These are phyloP conservation scores for Camponotus fellah DNA, from an alignment of 2,888 invertebrate species.

Conservation along the genomic window DNA sequence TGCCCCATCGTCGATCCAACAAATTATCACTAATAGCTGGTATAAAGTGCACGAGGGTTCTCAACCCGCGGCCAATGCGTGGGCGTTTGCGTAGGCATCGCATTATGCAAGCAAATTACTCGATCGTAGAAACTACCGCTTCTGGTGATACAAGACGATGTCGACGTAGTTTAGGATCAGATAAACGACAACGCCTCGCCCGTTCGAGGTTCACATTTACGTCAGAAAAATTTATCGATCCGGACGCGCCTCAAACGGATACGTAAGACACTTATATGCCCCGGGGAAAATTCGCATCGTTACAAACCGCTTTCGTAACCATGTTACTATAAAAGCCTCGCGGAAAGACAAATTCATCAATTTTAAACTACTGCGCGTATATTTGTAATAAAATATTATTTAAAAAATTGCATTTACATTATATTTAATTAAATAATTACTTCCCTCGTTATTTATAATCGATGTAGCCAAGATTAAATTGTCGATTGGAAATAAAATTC, in stretches of 20 bases:
- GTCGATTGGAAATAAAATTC: not conserved
- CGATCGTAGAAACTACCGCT: slow-evolving; percentile 75
- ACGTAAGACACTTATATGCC: slow-evolving; percentile 15
- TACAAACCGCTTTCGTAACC: slow-evolving; percentile 9
- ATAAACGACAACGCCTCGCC: slow-evolving; percentile 58
- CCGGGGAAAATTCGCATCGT: slow-evolving; percentile 30
- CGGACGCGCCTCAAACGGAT: slow-evolving; percentile 29
- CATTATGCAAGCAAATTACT: slow-evolving; percentile 76
- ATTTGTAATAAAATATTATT: not conserved
- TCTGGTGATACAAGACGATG: slow-evolving; percentile 69
- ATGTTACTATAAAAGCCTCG: not conserved
- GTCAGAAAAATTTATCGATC: slow-evolving; percentile 50
- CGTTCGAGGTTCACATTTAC: slow-evolving; percentile 21
- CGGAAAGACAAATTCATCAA: not conserved
- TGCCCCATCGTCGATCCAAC: slow-evolving; percentile 62
- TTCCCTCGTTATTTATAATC: not conserved
- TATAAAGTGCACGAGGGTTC: slow-evolving; percentile 70
- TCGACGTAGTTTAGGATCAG: slow-evolving; percentile 62
- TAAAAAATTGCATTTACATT: not conserved
- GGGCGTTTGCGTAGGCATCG: slow-evolving; percentile 70
- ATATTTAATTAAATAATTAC: not conserved
- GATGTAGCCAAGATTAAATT: slow-evolving; percentile 3
- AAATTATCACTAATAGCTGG: slow-evolving; percentile 73
- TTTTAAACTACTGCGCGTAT: not conserved
- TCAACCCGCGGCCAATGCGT: slow-evolving; percentile 66